Evolutionary conservation across 2,113 vertebrate species (phyloP), one percentile per base, ranked within the genome.

Genomic region (Cephalopterus ornatus): DNA sequence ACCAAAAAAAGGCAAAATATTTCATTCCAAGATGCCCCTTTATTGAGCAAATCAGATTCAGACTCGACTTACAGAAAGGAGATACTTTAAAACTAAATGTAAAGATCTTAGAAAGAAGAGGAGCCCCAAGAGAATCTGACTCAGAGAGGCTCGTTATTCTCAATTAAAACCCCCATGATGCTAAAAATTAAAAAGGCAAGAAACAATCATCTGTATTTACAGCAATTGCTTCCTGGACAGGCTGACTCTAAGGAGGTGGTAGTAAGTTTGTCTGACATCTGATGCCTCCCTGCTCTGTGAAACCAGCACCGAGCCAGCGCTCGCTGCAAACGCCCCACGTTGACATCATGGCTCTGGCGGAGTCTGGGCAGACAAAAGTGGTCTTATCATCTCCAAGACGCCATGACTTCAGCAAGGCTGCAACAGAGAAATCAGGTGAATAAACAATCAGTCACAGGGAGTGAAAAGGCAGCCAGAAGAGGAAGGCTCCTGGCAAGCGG

Each of bases 401-500:
- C 83, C 80, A 12, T n/a, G 70, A 88, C 88, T 91, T 83, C 68
- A 78, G 92, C 89, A 20, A 52, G 1, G 44, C 52, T 27, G 80
- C 83, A 92, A 92, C 39, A 85, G 33, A 88, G 59, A 83, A 85
- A 93, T 96, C 94, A 95, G 94, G 96, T 97, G 95, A 96, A 95
- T 63, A 95, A 95, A 95, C 83, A 88, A 86, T 52, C 41, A 53
- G 94, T 92, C 93, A 72, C 52, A 91, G 74, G 42, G 86, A 81
- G 79, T 9, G 83, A 86, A 78, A 93, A 81, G 1, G 42, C 11
- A 42, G 93, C 92, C 63, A 92, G 91, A 55, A 70, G 80, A 91
- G 75, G 75, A 95, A 96, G 94, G 86, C 94, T 98, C 97, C 98
- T 98, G 98, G 98, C 98, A 99, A 98, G 98, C 61, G 2, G 56